Base-by-base conservation (phyloP, 30 jellyfish, hydroid and myxozoan species). In the Pseudorhiza aurosa region DNA sequence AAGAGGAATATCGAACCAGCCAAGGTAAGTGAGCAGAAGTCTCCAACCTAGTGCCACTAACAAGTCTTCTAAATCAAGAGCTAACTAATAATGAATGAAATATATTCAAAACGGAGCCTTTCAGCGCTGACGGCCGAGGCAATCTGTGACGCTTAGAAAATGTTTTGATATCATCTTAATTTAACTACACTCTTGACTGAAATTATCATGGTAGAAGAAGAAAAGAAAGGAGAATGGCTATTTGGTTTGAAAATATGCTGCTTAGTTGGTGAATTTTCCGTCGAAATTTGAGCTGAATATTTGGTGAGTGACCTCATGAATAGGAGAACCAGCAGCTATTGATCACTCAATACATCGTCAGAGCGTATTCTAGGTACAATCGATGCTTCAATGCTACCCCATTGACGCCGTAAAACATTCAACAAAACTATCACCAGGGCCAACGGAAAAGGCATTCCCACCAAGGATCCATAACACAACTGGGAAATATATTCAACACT, bases 241-340 rank as follows among this genome's bases (percentile, higher is more conserved):
- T 21, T 8, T 17, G 62, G 62, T 47, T 53, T 3, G 37, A 36
- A 21, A 22, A 53, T 18, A 53, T 31, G 65, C 25, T 33, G 85
- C 26, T 72, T 72, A 22, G 36, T 53, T 72, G 31, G 72, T 47
- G 40, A 29, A 32, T 22, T 32, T 59, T 28, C 42, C 60, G 57
- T 72, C 73, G 83, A 88, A 65, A 22, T 65, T 78, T 42, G 95
- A 84, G 60, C 53, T 24, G 84, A 51, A 90, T 91, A 27, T 77
- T 71, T 77, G 82, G 94, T 65, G 74, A 58, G 95, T 93, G 99
- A 93, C 82, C 96, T 93, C 96, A 93, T 93, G 90, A 75, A 87
- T 87, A 33, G 97, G 82, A 56, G 85, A 83, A 72, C 99, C 90
- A 77, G 97, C 87, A 27, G 72, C 88, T 42, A 93, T 93, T 93